Evolutionary conservation across 2,113 vertebrate genomes (phyloP).

Genomic region (Calonectris borealis): DNA sequence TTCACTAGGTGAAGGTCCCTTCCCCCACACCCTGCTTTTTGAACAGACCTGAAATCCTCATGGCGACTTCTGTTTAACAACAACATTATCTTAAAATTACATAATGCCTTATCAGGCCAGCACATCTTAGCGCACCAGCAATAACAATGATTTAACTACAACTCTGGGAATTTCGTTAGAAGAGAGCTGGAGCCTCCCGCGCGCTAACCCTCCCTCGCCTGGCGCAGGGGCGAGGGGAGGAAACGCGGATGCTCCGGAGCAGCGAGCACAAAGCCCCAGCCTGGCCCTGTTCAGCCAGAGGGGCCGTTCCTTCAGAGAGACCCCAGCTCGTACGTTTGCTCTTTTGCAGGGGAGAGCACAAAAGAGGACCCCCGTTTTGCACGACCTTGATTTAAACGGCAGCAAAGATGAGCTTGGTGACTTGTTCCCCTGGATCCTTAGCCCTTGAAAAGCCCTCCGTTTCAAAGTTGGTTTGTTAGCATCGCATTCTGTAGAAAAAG

Average conservation of each 20-base stretch:
- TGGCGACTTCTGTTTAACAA: constrained; percentile 24
- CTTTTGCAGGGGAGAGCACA: background rate
- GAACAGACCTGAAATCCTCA: constrained; percentile 49
- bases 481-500: background rate
- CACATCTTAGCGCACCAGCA: constrained; percentile 36
- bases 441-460: background rate
- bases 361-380: background rate
- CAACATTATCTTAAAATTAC: constrained; percentile 57
- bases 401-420: background rate
- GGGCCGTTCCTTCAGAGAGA: fast-evolving
- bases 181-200: background rate
- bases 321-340: fast-evolving
- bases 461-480: background rate
- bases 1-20: background rate
- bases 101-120: constrained; percentile 56
- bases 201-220: fast-evolving
- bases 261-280: background rate
- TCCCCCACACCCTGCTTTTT: constrained; percentile 11
- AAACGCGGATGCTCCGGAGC: fast-evolving
- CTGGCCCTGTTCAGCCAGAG: background rate
- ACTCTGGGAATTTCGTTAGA: background rate
- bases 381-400: background rate
- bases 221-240: fast-evolving
- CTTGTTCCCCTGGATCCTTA: background rate
- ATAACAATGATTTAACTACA: constrained; percentile 19